Base-by-base conservation (phyloP, 2,888 invertebrate species). In the Troides oblongomaculatus region DNA sequence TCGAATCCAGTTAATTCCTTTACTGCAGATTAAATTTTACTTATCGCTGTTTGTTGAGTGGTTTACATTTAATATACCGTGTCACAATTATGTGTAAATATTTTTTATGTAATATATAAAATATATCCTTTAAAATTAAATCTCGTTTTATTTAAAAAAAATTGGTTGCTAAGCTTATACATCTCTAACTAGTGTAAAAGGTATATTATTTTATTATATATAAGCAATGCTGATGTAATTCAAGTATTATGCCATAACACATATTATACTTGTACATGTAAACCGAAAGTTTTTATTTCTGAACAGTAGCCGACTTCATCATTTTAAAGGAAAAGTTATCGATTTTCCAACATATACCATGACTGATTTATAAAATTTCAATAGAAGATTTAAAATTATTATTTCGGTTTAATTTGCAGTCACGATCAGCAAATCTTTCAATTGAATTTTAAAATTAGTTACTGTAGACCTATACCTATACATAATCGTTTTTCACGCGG, bases 61-160 rank as follows among this genome's bases (percentile, higher is more conserved):
- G 59, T 39, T 61, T 62, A 71, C 72, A 60, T 30, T 57, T n/a
- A 59, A 65, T 23, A 46, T 68, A 65, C 21, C 17, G 67, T 66
- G 65, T 68, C 65, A 61, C 72, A 68, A 71, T 70, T 57, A 57
- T 69, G 78, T 90, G 88, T 88, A 89, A 87, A 88, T 89, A 89
- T 85, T 82, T 85, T 85, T 85, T 84, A 30, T 85, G 84, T 88
- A 88, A 81, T 87, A 81, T 85, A 88, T 81, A 89, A 76, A 88
- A 87, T 81, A 83, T 79, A 79, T 84, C 77, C 73, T 75, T 74
- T 75, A 72, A 74, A 73, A 71, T 56, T 23, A 14, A 57, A 57
- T 14, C 21, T n/a, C 8, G 57, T 57, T 17, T 50, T 50, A 50
- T 50, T 50, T 2, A 46, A 46, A 43, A 46, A 46, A 30, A 4